A percentile compares a stretch with the other conserved stretches of the same genome.
Conservation (phyloP, 1,140 invertebrate genomes). For the Nasonia vitripennis region DNA sequence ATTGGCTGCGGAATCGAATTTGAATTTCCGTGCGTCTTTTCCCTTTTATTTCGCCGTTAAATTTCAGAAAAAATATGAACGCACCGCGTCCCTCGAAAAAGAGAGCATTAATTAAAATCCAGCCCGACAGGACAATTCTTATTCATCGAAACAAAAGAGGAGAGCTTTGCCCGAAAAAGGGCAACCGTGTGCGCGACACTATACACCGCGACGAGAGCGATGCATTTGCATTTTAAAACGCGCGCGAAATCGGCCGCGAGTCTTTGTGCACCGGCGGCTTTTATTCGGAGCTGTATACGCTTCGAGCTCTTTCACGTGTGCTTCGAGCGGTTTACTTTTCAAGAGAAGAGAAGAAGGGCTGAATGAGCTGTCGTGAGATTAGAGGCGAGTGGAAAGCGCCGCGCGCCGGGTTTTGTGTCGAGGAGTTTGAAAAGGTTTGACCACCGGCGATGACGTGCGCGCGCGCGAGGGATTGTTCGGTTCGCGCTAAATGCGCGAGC, state of each 20-base stretch:
- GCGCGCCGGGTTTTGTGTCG: not conserved
- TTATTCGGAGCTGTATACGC: not conserved
- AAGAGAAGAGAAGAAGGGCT: constrained; percentile 6
- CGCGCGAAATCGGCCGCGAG: not conserved
- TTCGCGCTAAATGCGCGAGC: constrained; percentile 13
- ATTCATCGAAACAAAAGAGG: not conserved
- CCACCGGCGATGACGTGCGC: constrained; percentile 31
- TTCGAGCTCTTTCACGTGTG: not conserved
- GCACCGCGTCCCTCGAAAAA: not conserved
- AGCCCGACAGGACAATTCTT: no score
- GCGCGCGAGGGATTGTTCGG: not conserved
- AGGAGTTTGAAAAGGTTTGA: not conserved
- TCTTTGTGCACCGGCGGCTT: not conserved
- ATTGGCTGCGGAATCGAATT: not conserved
- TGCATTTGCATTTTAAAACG: constrained; percentile 4
- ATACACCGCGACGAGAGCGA: not conserved
- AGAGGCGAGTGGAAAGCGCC: constrained; percentile 30
- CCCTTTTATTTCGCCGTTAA: not conserved
- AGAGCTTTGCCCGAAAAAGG: not conserved
- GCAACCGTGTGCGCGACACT: no score
- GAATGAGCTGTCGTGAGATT: constrained; percentile 20
- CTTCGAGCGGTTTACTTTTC: not conserved
- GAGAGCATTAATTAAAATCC: no score
- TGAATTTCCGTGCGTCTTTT: constrained; percentile 14
- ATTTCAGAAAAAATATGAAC: not conserved